A percentile compares a stretch with the other conserved stretches of the same genome.
Evolutionary conservation across 1,140 invertebrate genomes (phyloP).

Genomic region (Diachasmimorpha longicaudata): DNA sequence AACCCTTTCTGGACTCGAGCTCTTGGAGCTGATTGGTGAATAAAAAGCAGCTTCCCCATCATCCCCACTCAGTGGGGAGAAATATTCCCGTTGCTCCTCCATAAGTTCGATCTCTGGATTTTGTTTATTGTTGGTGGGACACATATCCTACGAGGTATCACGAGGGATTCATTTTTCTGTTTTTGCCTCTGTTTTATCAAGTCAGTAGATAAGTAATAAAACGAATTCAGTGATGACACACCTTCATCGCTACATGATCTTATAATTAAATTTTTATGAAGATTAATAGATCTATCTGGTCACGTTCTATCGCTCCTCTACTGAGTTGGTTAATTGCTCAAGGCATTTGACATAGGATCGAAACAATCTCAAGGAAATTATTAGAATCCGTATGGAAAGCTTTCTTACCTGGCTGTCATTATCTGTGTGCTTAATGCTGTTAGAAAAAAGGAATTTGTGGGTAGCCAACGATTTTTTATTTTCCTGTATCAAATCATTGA

Average conservation of each 20-base stretch:
- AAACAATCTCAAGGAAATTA: background rate
- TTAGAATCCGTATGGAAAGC: background rate
- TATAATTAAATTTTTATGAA: no score
- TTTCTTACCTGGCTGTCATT: background rate
- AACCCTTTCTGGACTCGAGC: constrained; percentile 42
- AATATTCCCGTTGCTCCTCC: constrained; percentile 34
- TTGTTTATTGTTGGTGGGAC: constrained; percentile 13
- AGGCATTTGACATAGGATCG: background rate
- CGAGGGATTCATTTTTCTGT: constrained; percentile 17
- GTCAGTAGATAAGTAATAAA: background rate
- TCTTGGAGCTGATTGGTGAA: constrained; percentile 52
- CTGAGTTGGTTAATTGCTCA: background rate
- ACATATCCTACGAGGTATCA: constrained; percentile 27
- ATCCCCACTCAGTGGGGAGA: constrained; percentile 35
- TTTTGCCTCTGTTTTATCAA: background rate
- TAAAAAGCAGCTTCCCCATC: constrained; percentile 48
- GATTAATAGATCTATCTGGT: no score
- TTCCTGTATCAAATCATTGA: no score
- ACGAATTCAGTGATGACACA: background rate
- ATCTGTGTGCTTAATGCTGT: background rate
- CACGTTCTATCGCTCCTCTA: no score
- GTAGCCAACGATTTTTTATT: no score
- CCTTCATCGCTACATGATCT: no score
- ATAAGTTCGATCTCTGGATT: constrained; percentile 30
- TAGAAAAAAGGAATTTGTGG: no score